Evolutionary conservation across 37 sponge, comb jelly and placozoan species (phyloP), one percentile per base, ranked within the genome.

Genomic region (Hexactinellida sp.): DNA sequence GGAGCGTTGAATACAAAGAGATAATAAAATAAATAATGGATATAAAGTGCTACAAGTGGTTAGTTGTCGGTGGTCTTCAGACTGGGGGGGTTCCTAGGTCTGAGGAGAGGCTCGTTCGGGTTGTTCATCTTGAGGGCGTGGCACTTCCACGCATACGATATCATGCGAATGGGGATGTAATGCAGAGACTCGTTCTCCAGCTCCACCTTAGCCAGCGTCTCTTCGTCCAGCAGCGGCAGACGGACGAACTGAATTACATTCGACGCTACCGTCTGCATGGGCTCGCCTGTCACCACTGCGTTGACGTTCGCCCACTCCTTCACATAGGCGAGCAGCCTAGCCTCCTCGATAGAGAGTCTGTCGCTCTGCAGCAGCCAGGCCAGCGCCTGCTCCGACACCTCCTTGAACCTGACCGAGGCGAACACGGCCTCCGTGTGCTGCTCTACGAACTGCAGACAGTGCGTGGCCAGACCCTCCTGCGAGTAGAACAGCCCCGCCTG

Each of bases 251-350:
- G 55, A 35, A 98, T 98, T 37, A 93, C 94, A 38, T 91, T 89
- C 83, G 82, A 37, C 0, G 93, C 92, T 28, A 91, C 93, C 36
- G 95, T 93, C 36, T 85, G 85, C 84, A 98, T 85, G 0, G 89
- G 87, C 37, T 51, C 32, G 36, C 93, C 99, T 38, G 92, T 91
- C n/a, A 98, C 96, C 13, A 63, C 98, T 28, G 99, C 89, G 54
- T 95, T 98, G 54, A 98, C 90, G 38, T 87, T 92, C 9, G 91
- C 90, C 99, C 99, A 98, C 86, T 98, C 96, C 55, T 90, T 91
- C 28, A 95, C 99, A 39, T 92, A 91, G 36, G 87, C 90, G 32
- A 98, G 82, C 16, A 98, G 90, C 37, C 92, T 93, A 36, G 84
- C 89, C 71, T 98, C 99, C 83, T 94, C 99, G 88, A 93, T 89